phyloP scores from a whole-genome alignment of 2,797 vertebrate genomes.

The Pangasius krempfi region DNA sequence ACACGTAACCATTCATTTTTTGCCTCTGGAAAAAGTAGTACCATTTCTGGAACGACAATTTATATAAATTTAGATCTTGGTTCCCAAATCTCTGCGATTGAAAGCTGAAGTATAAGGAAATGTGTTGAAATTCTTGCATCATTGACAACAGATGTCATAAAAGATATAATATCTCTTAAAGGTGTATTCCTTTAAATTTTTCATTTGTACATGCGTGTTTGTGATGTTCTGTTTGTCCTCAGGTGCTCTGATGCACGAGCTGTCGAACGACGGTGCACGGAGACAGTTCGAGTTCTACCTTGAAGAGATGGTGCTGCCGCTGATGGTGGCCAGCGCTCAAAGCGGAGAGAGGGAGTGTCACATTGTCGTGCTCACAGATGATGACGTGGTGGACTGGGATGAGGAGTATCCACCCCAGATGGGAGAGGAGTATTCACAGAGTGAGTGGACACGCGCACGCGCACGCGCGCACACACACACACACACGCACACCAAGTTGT shows the following conservation, averaged over 20 bases:
- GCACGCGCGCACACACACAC: neutral
- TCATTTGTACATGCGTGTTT: neutral
- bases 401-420: slow-evolving; percentile 99
- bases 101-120: neutral
- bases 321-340: slow-evolving; percentile 97
- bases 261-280: slow-evolving; percentile 96
- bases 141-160: neutral
- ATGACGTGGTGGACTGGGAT: slow-evolving; percentile 98
- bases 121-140: neutral
- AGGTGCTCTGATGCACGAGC: slow-evolving; percentile 99
- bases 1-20: neutral
- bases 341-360: slow-evolving; percentile 97
- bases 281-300: slow-evolving; percentile 96
- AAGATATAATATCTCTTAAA: neutral
- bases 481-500: neutral
- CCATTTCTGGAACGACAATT: neutral
- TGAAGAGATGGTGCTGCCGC: slow-evolving; percentile 96
- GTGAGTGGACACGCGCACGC: slow-evolving; percentile 72
- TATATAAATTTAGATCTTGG: neutral
- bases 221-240: slow-evolving; percentile 27
- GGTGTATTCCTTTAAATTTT: neutral
- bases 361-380: slow-evolving; percentile 97
- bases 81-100: neutral
- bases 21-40: neutral
- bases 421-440: slow-evolving; percentile 99